Evolutionary conservation across 2,797 vertebrate genomes (phyloP).

Genomic region (Sebastes matsubarae): DNA sequence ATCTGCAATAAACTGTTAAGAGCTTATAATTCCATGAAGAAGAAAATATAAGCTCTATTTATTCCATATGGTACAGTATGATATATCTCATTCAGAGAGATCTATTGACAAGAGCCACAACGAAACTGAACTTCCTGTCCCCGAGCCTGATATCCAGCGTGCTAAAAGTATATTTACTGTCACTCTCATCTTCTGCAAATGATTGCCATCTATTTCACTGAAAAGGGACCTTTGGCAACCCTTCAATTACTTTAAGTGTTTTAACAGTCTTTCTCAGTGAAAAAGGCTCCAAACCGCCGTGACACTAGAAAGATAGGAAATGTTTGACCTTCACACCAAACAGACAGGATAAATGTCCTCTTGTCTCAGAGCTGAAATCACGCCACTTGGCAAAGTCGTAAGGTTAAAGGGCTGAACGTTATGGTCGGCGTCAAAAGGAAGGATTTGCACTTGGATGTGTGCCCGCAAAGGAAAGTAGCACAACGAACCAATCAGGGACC

Average conservation of each 20-base stretch:
- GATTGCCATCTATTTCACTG: conserved; percentile 34
- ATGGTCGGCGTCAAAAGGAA: neutral
- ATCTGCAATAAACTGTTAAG: neutral
- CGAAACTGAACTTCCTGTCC: conserved; percentile 7
- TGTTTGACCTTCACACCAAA: conserved; percentile 18
- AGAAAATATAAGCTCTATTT: neutral
- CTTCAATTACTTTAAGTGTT: conserved; percentile 39
- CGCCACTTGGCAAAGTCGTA: neutral
- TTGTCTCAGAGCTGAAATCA: conserved; percentile 12
- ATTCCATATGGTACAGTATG: neutral
- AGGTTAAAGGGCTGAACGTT: conserved; percentile 11
- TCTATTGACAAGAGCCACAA: neutral
- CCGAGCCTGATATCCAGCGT: neutral
- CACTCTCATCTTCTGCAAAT: conserved; percentile 26
- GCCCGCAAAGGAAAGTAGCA: neutral
- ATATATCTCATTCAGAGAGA: neutral
- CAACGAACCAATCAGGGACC: neutral
- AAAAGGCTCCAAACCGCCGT: neutral
- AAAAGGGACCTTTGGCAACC: conserved; percentile 23
- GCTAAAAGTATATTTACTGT: conserved; percentile 24
- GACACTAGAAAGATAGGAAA: neutral
- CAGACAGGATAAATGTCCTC: conserved; percentile 14
- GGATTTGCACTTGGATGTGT: neutral
- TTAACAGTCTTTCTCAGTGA: conserved; percentile 14
- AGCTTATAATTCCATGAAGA: neutral